Evolutionary conservation across 2,888 invertebrate species (phyloP).

Genomic region (Cephus sareptanus): DNA sequence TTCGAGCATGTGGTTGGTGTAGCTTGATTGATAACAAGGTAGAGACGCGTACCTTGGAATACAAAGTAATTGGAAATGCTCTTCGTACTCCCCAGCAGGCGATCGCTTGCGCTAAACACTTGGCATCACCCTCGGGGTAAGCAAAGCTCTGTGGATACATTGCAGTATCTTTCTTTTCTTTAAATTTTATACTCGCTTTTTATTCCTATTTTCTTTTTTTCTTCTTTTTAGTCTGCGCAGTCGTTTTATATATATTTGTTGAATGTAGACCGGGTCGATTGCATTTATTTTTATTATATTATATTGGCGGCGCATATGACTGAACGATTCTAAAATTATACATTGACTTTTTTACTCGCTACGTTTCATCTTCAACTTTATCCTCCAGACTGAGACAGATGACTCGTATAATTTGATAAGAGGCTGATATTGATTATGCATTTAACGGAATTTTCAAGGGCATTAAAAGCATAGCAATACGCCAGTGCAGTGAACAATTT

Average conservation of each 20-base stretch:
- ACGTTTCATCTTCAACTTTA: not conserved
- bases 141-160: conserved; percentile 14
- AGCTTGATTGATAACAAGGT: conserved; percentile 64
- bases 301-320: not conserved
- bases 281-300: not conserved
- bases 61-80: conserved; percentile 63
- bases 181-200: not conserved
- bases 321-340: not conserved
- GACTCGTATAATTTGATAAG: not conserved
- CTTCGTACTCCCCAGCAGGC: conserved; percentile 38
- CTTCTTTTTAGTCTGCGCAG: not conserved
- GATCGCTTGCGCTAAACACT: conserved; percentile 33
- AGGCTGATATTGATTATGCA: not conserved
- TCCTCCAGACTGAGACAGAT: not conserved
- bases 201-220: not conserved
- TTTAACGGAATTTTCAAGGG: not conserved
- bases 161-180: not conserved
- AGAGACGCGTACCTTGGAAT: conserved; percentile 63
- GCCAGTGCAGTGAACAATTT: not conserved
- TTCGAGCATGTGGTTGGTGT: conserved; percentile 41
- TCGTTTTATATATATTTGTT: not conserved
- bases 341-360: not conserved
- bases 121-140: conserved; percentile 32
- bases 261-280: not conserved
- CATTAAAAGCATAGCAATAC: not conserved